Evolutionary conservation across 64 coral and sea anemone genomes (phyloP).

Genomic region (Stichodactyla helianthus): DNA sequence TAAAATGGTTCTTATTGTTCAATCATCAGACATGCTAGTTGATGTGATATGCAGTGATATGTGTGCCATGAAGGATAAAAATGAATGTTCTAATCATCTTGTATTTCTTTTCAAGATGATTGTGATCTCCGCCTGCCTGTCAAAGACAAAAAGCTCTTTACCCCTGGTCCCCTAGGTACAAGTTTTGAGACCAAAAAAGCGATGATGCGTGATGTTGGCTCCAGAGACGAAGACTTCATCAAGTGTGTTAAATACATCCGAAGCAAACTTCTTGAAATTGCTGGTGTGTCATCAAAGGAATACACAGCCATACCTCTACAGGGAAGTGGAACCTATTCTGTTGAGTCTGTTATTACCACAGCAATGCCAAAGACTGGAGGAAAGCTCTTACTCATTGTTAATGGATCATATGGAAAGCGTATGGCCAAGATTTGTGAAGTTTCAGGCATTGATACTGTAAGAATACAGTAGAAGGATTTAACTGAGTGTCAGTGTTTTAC

Average conservation of each 20-base stretch:
- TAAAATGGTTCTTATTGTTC: no score
- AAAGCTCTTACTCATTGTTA: constrained; percentile 77
- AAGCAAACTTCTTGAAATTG: constrained; percentile 70
- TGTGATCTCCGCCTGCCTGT: neutral
- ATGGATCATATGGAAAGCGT: constrained; percentile 95
- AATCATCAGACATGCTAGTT: no score
- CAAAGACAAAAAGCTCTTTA: constrained; percentile 94
- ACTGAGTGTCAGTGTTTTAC: neutral
- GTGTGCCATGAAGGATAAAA: neutral
- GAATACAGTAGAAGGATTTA: neutral
- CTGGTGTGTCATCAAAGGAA: constrained; percentile 69
- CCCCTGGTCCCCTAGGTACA: constrained; percentile 79
- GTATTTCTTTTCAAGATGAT: neutral
- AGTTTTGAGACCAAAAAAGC: constrained; percentile 79
- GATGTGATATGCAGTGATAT: no score
- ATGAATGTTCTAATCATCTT: neutral
- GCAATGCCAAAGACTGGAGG: constrained; percentile 70
- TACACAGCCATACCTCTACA: constrained; percentile 75
- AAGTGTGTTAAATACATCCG: constrained; percentile 77
- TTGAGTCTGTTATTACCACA: constrained; percentile 84
- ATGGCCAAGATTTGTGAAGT: constrained; percentile 87
- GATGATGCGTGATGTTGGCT: constrained; percentile 95
- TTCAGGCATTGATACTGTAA: constrained; percentile 81
- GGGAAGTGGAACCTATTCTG: constrained; percentile 80
- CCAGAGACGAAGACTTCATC: constrained; percentile 84